phyloP scores from a whole-genome alignment of 2,113 vertebrate genomes.

The Gasterosteus nipponicus region DNA sequence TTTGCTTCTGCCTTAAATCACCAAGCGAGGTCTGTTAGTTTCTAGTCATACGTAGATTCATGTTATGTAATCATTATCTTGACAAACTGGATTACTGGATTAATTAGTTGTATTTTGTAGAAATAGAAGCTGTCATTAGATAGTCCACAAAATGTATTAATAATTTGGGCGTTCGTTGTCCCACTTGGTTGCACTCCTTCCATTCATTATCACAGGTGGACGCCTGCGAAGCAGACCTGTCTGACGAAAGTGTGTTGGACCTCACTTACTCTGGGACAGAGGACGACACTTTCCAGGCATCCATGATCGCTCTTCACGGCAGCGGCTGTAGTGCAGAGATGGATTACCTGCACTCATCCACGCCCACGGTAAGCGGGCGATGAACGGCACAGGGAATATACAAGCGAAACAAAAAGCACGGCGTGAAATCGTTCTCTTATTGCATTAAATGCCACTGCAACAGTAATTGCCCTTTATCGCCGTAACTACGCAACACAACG shows the following conservation, averaged over 20 bases:
- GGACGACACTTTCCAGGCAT: conserved; percentile 85
- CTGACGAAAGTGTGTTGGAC: conserved; percentile 84
- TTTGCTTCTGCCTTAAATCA: conserved; percentile 2
- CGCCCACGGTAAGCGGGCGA: conserved; percentile 83
- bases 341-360: conserved; percentile 80
- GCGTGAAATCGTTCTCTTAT: not conserved
- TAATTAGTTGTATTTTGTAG: conserved; percentile 1
- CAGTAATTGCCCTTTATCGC: conserved; percentile 37
- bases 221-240: conserved; percentile 84
- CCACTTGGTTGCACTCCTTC: conserved; percentile 11
- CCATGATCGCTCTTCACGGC: conserved; percentile 85
- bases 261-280: conserved; percentile 80
- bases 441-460: conserved; percentile 34
- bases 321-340: conserved; percentile 82
- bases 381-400: not conserved
- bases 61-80: not conserved
- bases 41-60: conserved; percentile 14
- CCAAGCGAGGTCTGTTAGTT: not conserved
- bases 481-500: conserved; percentile 11
- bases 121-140: conserved; percentile 7
- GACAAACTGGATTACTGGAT: not conserved
- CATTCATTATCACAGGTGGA: conserved; percentile 86
- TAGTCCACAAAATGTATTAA: not conserved
- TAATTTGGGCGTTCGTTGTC: not conserved
- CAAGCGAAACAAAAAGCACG: conserved; percentile 3